phyloP scores from a whole-genome alignment of 2,113 vertebrate genomes.

The Myocastor coypus region DNA sequence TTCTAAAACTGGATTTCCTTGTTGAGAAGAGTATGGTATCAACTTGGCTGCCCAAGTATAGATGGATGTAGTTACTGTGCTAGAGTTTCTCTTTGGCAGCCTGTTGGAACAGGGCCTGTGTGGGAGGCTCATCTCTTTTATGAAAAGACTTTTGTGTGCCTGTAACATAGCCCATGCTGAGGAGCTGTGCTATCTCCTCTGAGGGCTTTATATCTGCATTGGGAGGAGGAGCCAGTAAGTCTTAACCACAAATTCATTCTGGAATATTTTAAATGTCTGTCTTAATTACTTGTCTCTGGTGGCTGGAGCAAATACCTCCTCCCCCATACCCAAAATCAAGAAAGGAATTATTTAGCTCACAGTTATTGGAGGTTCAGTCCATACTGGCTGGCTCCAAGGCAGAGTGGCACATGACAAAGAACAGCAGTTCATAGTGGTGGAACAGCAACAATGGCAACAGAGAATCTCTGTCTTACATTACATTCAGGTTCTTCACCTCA shows the following conservation, averaged over 20 bases:
- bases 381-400: no score
- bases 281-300: no score
- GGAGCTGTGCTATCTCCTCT: not conserved
- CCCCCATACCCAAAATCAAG: no score
- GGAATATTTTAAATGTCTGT: not conserved
- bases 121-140: slow-evolving; percentile 1
- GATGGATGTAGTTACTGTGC: not conserved
- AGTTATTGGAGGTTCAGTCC: no score
- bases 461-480: no score
- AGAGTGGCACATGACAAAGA: no score
- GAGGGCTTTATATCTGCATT: not conserved
- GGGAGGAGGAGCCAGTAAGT: not conserved
- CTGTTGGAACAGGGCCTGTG: not conserved
- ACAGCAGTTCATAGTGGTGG: no score
- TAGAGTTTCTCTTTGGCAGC: slow-evolving; percentile 26
- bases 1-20: slow-evolving; percentile 43
- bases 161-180: not conserved
- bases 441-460: no score
- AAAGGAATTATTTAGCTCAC: no score
- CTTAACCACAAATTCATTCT: not conserved
- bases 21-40: slow-evolving; percentile 21
- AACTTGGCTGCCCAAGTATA: not conserved
- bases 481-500: no score
- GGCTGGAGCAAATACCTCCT: no score
- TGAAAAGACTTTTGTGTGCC: not conserved